phyloP scores from a whole-genome alignment of 2,888 invertebrate species.

The Axea sp. region DNA sequence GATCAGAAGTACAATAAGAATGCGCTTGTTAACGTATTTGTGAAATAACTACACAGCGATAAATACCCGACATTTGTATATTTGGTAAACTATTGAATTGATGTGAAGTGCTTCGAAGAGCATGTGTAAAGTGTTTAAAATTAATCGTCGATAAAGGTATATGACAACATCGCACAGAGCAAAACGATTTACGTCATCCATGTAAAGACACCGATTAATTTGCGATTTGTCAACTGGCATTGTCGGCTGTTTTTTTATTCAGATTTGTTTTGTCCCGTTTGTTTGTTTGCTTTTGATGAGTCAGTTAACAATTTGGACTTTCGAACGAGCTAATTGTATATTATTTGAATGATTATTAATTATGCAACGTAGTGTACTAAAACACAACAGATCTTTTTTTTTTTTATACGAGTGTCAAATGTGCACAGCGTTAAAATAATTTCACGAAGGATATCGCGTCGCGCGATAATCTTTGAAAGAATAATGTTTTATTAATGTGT shows the following conservation, averaged over 20 bases:
- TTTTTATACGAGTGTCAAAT: too few species aligned
- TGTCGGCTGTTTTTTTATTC: constrained; percentile 9
- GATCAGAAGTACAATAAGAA: constrained; percentile 31
- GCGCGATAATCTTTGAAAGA: too few species aligned
- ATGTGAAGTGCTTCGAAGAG: too few species aligned
- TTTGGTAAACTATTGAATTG: constrained; percentile 50
- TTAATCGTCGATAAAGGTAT: constrained; percentile 33
- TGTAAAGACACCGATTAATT: constrained; percentile 9
- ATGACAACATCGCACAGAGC: constrained; percentile 31
- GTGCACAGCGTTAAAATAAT: too few species aligned
- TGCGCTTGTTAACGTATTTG: constrained; percentile 23
- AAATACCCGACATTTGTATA: constrained; percentile 59
- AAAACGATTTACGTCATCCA: constrained; percentile 40
- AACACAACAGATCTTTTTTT: too few species aligned
- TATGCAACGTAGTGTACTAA: too few species aligned
- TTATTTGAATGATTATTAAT: too few species aligned
- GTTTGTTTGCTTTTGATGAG: too few species aligned
- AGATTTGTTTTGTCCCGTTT: constrained; percentile 16
- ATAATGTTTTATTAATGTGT: too few species aligned
- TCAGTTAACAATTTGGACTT: too few species aligned
- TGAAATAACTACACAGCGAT: constrained; percentile 39
- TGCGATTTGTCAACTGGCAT: not conserved
- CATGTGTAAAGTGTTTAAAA: constrained; percentile 40
- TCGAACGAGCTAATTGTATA: too few species aligned
- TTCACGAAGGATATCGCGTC: too few species aligned